A percentile compares a stretch with the other conserved stretches of the same genome.
Evolutionary conservation across 1,140 invertebrate species (phyloP).

Genomic region (Microvelia longipes): DNA sequence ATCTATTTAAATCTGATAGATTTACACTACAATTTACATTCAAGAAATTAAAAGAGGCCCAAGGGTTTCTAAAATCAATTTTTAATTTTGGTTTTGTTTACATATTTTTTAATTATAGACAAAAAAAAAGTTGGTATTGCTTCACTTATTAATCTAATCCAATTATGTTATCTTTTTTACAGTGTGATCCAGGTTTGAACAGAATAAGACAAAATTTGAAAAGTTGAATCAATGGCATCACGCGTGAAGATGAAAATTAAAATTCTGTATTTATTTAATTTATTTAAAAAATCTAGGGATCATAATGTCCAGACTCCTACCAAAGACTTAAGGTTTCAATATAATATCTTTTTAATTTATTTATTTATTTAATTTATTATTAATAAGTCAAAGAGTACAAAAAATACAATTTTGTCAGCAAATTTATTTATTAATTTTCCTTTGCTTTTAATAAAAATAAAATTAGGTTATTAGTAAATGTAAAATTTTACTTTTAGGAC

Average conservation of each 20-base stretch:
- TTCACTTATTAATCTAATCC: no score
- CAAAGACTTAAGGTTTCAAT: conserved; percentile 19
- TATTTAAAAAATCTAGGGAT: conserved; percentile 5
- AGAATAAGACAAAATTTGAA: neutral
- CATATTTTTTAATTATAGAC: no score
- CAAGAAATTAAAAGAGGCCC: no score
- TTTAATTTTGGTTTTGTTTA: no score
- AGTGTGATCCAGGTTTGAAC: conserved; percentile 7
- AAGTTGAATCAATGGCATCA: neutral
- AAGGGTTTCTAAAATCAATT: no score
- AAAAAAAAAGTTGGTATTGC: no score
- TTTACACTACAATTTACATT: no score
- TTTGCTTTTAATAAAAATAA: no score
- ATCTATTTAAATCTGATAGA: no score
- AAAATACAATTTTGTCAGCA: neutral
- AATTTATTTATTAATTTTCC: neutral
- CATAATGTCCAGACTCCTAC: conserved; percentile 3
- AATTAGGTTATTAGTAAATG: no score
- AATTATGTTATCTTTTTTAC: conserved; percentile 8
- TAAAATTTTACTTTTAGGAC: no score
- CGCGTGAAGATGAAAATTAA: conserved; percentile 2
- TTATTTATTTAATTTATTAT: conserved; percentile 1
- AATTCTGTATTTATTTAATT: conserved; percentile 14
- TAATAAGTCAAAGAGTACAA: neutral
- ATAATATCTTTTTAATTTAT: neutral